Conservation (phyloP, 2,797 vertebrate species). For the Atherinosoma microstoma region DNA sequence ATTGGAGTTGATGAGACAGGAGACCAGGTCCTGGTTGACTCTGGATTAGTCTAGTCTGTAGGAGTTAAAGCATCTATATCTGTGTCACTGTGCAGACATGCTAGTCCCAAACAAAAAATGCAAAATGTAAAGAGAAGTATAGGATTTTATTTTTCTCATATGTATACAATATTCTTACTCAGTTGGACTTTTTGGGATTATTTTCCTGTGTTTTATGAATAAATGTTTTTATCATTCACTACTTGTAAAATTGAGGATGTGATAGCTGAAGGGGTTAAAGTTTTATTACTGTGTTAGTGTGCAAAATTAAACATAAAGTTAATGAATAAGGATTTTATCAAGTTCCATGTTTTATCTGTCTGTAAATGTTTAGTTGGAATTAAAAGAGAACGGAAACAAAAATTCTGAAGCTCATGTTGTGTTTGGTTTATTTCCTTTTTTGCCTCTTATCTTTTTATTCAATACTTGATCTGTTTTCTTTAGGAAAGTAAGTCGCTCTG, state of each 20-base stretch:
- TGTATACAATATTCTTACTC: constrained; percentile 9
- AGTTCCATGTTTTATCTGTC: neutral
- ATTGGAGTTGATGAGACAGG: constrained; percentile 16
- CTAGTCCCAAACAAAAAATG: constrained; percentile 12
- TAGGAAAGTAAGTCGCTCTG: constrained; percentile 17
- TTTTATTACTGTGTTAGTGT: neutral
- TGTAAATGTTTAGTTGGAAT: neutral
- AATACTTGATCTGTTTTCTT: constrained; percentile 11
- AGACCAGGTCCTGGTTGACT: constrained; percentile 16
- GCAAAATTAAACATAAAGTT: neutral
- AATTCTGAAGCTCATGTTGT: neutral
- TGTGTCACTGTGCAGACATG: constrained; percentile 1
- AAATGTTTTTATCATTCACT: neutral
- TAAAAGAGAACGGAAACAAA: neutral
- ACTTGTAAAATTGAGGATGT: neutral
- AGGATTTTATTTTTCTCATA: constrained; percentile 1
- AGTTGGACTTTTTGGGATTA: neutral
- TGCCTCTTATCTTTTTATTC: neutral
- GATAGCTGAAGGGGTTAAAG: neutral
- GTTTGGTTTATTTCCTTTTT: neutral
- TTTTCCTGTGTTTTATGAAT: constrained; percentile 1
- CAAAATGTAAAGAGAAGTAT: neutral
- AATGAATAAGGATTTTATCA: neutral
- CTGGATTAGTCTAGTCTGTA: neutral
- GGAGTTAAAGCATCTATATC: neutral